Percentiles rank a stretch among this genome's conserved stretches.
Conservation (phyloP, 2,113 vertebrate genomes). For the Collichthys lucidus region DNA sequence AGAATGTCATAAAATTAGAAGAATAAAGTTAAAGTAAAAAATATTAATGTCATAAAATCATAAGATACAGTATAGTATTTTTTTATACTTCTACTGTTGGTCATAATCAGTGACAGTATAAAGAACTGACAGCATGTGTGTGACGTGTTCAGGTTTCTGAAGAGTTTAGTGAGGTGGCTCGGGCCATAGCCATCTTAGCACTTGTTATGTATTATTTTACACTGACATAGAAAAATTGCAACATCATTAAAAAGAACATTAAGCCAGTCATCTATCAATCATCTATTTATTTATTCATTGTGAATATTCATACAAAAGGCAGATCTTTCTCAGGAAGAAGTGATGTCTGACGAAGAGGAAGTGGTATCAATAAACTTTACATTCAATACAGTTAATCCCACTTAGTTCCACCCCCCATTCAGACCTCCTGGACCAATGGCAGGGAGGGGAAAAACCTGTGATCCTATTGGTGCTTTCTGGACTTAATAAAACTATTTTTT, state of each 20-base stretch:
- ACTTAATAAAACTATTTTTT: slow-evolving; percentile 72
- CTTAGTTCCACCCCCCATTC: slow-evolving; percentile 5
- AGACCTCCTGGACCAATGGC: slow-evolving; percentile 51
- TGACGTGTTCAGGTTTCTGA: too few species aligned
- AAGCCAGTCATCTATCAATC: slow-evolving; percentile 37
- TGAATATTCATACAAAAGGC: slow-evolving; percentile 78
- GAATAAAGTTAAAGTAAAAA: too few species aligned
- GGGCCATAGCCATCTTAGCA: too few species aligned
- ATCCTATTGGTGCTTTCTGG: slow-evolving; percentile 68
- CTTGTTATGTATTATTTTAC: too few species aligned
- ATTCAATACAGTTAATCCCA: slow-evolving; percentile 70
- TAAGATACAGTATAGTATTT: too few species aligned
- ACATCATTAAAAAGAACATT: background rate
- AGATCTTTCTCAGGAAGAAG: slow-evolving; percentile 58
- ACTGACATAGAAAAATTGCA: too few species aligned
- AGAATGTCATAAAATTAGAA: too few species aligned
- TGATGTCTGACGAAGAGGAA: slow-evolving; percentile 61
- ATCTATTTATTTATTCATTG: slow-evolving; percentile 76
- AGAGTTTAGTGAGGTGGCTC: too few species aligned
- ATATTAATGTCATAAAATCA: too few species aligned
- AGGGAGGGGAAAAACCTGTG: slow-evolving; percentile 46
- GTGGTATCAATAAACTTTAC: slow-evolving; percentile 68
- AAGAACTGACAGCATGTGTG: too few species aligned
- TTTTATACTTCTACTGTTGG: too few species aligned
- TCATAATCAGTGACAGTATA: too few species aligned